These are phyloP conservation scores for Gobionotothen gibberifrons DNA, from an alignment of 2,797 vertebrate species.

Conservation along the genomic window DNA sequence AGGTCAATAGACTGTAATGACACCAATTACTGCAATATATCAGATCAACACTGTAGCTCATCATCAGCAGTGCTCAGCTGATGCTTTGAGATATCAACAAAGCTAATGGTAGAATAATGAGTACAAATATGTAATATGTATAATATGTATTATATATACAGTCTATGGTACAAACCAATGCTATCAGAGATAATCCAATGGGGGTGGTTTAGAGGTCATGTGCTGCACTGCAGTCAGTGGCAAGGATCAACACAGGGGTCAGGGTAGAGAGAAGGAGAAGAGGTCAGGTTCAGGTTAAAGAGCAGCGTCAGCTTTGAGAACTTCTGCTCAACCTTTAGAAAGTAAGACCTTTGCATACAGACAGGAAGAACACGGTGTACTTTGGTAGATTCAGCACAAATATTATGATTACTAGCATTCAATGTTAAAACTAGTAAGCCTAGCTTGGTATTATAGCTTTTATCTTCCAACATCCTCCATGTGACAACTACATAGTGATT, in stretches of 20 bases:
- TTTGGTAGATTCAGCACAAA: neutral
- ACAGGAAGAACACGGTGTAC: neutral
- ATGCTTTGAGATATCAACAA: conserved; percentile 54
- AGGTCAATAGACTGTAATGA: conserved; percentile 75
- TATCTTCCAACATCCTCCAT: too few relatives aligned
- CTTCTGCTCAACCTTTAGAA: conserved; percentile 21
- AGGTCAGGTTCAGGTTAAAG: conserved; percentile 40
- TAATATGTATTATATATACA: too few relatives aligned
- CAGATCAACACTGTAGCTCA: conserved; percentile 67
- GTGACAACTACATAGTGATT: neutral
- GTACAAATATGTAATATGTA: too few relatives aligned
- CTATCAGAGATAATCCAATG: conserved; percentile 36
- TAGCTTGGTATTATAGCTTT: neutral
- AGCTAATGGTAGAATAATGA: conserved; percentile 74
- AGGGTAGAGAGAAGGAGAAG: conserved; percentile 11
- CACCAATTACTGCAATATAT: conserved; percentile 79
- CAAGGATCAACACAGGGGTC: conserved; percentile 26
- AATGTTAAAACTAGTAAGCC: too few relatives aligned
- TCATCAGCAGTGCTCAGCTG: conserved; percentile 43
- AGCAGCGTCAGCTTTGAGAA: conserved; percentile 34
- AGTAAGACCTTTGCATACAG: too few relatives aligned
- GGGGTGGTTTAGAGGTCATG: conserved; percentile 46
- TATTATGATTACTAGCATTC: neutral
- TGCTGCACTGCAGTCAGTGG: conserved; percentile 30
- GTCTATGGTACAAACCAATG: conserved; percentile 44